Conservation (phyloP, 2,113 vertebrate species). For the Hepsetus odoe region DNA sequence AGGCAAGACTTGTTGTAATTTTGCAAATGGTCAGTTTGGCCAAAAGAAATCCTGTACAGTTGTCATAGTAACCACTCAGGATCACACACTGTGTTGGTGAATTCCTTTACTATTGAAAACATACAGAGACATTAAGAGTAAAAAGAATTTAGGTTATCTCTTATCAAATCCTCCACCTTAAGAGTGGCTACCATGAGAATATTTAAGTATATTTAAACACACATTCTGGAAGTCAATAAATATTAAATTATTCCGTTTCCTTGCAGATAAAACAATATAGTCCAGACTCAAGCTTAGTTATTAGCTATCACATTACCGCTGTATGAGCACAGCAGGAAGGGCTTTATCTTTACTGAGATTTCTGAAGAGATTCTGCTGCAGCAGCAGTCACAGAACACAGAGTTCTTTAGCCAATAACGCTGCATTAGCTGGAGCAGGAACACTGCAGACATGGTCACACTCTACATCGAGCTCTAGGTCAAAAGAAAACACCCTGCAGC, state of each 20-base stretch:
- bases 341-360: not conserved
- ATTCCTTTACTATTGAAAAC: too few relatives aligned
- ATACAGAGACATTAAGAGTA: too few relatives aligned
- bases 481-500: not conserved
- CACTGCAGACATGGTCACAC: not conserved
- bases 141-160: not conserved
- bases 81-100: not conserved
- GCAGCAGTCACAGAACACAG: not conserved
- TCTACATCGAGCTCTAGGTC: not conserved
- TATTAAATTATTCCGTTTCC: not conserved
- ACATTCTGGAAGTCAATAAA: not conserved
- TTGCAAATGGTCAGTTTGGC: too few relatives aligned
- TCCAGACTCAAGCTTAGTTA: not conserved
- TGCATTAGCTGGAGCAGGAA: constrained; percentile 2
- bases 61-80: not conserved
- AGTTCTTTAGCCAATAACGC: not conserved
- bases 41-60: too few relatives aligned
- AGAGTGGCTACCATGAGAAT: not conserved
- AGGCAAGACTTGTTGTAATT: too few relatives aligned
- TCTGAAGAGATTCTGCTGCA: not conserved
- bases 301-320: not conserved
- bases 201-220: not conserved
- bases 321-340: not conserved
- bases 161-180: not conserved
- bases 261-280: not conserved